phyloP scores from a whole-genome alignment of 2,797 vertebrate genomes.

The Nyctalus aviator region DNA sequence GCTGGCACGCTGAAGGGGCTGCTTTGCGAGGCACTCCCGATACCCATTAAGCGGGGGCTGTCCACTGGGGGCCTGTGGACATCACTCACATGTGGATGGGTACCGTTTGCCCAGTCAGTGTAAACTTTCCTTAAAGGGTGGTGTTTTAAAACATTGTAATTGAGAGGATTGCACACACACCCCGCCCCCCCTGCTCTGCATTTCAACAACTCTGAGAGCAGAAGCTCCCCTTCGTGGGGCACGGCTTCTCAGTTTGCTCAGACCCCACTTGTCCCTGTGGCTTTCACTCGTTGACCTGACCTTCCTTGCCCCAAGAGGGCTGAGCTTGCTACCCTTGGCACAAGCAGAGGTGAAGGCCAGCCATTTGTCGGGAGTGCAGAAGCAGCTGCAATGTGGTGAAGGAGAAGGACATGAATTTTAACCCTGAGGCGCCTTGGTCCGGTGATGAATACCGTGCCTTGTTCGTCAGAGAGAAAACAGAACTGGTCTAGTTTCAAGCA shows the following conservation, averaged over 20 bases:
- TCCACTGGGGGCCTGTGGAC: background rate
- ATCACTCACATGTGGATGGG: background rate
- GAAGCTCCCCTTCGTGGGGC: background rate
- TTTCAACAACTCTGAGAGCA: background rate
- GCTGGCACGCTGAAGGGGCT: background rate
- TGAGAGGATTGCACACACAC: background rate
- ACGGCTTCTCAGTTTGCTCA: background rate
- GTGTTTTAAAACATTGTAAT: background rate
- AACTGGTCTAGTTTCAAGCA: background rate
- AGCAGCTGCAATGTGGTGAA: background rate
- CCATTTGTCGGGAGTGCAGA: background rate
- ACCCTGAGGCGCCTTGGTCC: background rate
- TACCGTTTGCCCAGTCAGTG: background rate
- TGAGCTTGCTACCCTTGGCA: background rate
- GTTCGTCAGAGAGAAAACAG: background rate
- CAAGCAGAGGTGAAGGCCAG: background rate
- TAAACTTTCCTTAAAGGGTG: background rate
- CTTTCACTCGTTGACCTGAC: background rate
- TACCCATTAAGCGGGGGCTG: background rate
- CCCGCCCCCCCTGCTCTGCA: background rate
- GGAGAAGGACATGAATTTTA: background rate
- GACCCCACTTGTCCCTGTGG: background rate
- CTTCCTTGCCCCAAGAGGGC: background rate
- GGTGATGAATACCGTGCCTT: background rate
- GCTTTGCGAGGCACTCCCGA: background rate